Base-by-base conservation (phyloP, 2,113 vertebrate species). In the Nesoenas mayeri region DNA sequence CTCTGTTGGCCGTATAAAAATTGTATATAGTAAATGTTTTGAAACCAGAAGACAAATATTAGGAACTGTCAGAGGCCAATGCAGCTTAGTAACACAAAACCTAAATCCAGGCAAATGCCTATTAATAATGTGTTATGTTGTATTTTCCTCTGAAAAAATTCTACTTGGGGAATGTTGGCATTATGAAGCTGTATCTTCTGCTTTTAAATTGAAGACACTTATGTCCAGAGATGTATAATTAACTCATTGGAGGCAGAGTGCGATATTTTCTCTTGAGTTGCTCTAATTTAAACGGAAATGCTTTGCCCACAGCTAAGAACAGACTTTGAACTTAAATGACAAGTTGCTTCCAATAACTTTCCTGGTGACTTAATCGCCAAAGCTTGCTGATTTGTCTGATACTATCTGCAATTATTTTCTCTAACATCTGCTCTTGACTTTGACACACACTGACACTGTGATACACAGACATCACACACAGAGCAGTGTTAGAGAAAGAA, bases 271-370 rank as follows among this genome's bases (percentile, higher is more conserved):
- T 79, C 88, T 77, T 92, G 96, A 92, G 91, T 66, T 94, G 79
- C 48, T 90, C 48, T 93, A 95, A 95, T 96, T 95, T 96, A 97
- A 96, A 90, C 78, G 74, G 91, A 94, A 95, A 95, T 20, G 3
- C 56, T 92, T 96, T 93, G 72, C 91, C 90, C 60, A 77, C 50
- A 96, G 86, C 96, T 86, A 94, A 74, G 71, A 96, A 85, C 58
- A 93, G 89, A 96, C 80, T 91, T 92, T 95, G 93, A 97, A 92
- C 84, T 86, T 96, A 96, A 96, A 97, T 96, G 95, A 93, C 94
- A 94, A 91, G 79, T 96, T 96, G 75, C 56, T 81, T 96, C 82
- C 82, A 96, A 93, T 89, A 88, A 93, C 69, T 95, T 95, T 95
- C 88, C 92, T 61, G 79, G 53, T 58, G 89, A 95, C 74, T 90